Conservation (phyloP, 2,888 invertebrate species). For the Eupithecia subfuscata region DNA sequence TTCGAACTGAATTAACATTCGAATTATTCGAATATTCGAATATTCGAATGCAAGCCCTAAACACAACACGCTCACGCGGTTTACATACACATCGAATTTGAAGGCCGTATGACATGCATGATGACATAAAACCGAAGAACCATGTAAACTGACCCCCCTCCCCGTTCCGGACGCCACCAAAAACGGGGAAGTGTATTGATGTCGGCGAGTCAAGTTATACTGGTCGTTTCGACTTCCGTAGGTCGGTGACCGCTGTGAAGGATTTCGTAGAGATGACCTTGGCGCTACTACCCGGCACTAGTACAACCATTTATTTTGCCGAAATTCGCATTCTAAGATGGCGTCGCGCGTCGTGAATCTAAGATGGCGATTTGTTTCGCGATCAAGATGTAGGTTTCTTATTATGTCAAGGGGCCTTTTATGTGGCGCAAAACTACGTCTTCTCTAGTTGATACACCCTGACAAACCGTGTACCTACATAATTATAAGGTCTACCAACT, state of each 20-base stretch:
- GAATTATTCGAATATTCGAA: no score
- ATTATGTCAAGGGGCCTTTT: conserved; percentile 22
- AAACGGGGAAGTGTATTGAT: conserved; percentile 56
- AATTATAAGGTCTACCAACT: no score
- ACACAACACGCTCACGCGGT: conserved; percentile 64
- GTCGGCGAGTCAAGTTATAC: conserved; percentile 58
- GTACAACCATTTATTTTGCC: conserved; percentile 42
- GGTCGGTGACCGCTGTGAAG: conserved; percentile 76
- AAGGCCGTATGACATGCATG: conserved; percentile 69
- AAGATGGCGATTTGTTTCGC: conserved; percentile 19
- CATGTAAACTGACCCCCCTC: conserved; percentile 49
- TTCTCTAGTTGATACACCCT: no score
- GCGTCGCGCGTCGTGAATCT: conserved; percentile 28
- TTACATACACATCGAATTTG: conserved; percentile 69
- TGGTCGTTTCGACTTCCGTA: conserved; percentile 72
- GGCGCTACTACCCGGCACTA: conserved; percentile 69
- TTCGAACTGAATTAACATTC: no score
- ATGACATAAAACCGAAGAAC: conserved; percentile 70
- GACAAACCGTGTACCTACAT: no score
- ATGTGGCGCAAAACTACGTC: neutral
- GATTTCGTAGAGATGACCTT: conserved; percentile 77
- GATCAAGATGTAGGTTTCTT: conserved; percentile 14
- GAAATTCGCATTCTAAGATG: conserved; percentile 41
- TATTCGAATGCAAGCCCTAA: no score
- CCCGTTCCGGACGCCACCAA: conserved; percentile 41